phyloP scores from a whole-genome alignment of 2,888 invertebrate species.

The Anticlea derivata region DNA sequence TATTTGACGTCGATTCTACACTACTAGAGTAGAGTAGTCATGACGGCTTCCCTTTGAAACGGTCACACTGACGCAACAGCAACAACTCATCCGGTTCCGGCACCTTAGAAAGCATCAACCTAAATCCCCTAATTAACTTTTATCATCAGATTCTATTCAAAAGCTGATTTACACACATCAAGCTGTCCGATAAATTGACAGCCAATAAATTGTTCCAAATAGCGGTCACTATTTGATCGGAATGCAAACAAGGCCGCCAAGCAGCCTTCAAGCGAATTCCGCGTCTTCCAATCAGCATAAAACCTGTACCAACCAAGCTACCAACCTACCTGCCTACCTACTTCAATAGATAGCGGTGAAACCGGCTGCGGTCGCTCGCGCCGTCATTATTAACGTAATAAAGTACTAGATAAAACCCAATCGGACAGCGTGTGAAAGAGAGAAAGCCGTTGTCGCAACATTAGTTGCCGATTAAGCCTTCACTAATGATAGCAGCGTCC shows the following conservation, averaged over 20 bases:
- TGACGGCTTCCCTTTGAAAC: no score
- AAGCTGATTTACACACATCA: constrained; percentile 48
- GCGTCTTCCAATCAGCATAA: constrained; percentile 76
- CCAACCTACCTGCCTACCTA: not conserved
- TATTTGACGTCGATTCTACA: no score
- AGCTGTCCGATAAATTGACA: constrained; percentile 56
- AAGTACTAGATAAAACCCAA: constrained; percentile 78
- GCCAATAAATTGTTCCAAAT: constrained; percentile 64
- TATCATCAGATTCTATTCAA: constrained; percentile 38
- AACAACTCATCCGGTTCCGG: constrained; percentile 16
- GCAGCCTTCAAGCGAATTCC: constrained; percentile 71
- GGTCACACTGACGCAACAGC: not conserved
- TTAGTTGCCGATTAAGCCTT: constrained; percentile 45
- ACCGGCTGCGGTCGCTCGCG: constrained; percentile 72
- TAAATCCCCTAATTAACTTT: constrained; percentile 31
- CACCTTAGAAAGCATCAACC: constrained; percentile 22
- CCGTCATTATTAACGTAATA: constrained; percentile 75
- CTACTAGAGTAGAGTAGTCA: no score
- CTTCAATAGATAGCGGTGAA: constrained; percentile 52
- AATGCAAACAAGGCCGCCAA: constrained; percentile 75
- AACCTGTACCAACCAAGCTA: constrained; percentile 61
- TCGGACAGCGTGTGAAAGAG: constrained; percentile 82
- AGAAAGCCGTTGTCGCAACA: constrained; percentile 80
- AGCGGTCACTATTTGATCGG: constrained; percentile 64
- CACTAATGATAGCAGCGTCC: constrained; percentile 43